Conservation (phyloP, 2,888 invertebrate genomes). For the Drosophila picticornis region DNA sequence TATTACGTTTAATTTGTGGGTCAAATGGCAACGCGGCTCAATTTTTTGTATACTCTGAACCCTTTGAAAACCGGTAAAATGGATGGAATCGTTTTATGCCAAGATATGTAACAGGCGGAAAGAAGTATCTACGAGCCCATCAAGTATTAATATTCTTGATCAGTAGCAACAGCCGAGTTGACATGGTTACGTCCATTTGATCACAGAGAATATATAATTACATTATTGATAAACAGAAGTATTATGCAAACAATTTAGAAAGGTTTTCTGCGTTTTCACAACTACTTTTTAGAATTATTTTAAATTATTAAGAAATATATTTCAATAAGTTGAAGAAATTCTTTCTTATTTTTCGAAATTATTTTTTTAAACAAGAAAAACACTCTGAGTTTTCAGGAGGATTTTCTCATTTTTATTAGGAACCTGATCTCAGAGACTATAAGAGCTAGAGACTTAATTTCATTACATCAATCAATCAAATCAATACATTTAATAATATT, state of each 20-base stretch:
- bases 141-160: not conserved
- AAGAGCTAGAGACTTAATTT: not conserved
- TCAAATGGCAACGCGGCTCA: constrained; percentile 62
- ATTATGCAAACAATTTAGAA: not conserved
- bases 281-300: too few relatives aligned
- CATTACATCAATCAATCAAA: too few relatives aligned
- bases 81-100: not conserved
- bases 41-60: not conserved
- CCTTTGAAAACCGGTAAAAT: not conserved
- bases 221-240: not conserved
- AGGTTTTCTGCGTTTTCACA: not conserved
- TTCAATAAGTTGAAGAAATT: not conserved
- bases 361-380: too few relatives aligned
- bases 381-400: not conserved
- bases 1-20: constrained; percentile 79
- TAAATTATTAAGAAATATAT: not conserved
- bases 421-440: not conserved
- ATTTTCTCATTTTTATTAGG: not conserved
- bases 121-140: not conserved
- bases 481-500: too few relatives aligned
- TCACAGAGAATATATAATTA: not conserved
- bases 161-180: not conserved
- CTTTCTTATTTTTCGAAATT: too few relatives aligned
- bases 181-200: not conserved
- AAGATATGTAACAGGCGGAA: not conserved